Evolutionary conservation across 2,797 vertebrate species (phyloP).

Genomic region (Hyperoplus immaculatus): DNA sequence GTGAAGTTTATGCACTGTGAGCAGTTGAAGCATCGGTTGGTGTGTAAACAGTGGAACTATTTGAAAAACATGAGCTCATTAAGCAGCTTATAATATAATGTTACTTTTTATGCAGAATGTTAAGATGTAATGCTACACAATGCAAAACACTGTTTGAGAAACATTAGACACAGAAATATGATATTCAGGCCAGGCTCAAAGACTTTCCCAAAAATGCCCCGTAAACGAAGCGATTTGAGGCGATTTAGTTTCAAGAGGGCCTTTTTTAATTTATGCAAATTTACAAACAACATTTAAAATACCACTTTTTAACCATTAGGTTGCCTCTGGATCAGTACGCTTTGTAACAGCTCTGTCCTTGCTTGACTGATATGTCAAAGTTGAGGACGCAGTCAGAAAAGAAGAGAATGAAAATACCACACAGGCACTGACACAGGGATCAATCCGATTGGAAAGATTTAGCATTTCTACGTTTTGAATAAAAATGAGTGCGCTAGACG

Average conservation of each 20-base stretch:
- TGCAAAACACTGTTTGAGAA: background rate
- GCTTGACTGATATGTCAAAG: conserved; percentile 88
- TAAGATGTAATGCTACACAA: too few relatives aligned
- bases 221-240: conserved; percentile 17
- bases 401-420: conserved; percentile 84
- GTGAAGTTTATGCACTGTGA: background rate
- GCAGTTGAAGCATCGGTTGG: background rate
- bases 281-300: conserved; percentile 74
- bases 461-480: conserved; percentile 86
- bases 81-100: background rate
- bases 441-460: conserved; percentile 87
- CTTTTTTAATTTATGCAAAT: conserved; percentile 62
- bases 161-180: background rate
- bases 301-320: conserved; percentile 67
- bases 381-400: conserved; percentile 72
- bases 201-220: background rate
- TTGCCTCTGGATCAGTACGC: conserved; percentile 59
- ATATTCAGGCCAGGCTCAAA: background rate
- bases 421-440: conserved; percentile 87
- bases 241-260: conserved; percentile 24
- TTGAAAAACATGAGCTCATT: background rate
- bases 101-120: background rate
- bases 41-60: background rate
- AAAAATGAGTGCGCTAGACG: conserved; percentile 86
- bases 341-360: conserved; percentile 75